phyloP scores from a whole-genome alignment of 2,113 vertebrate genomes.

The Chamaetylas fuelleborni region DNA sequence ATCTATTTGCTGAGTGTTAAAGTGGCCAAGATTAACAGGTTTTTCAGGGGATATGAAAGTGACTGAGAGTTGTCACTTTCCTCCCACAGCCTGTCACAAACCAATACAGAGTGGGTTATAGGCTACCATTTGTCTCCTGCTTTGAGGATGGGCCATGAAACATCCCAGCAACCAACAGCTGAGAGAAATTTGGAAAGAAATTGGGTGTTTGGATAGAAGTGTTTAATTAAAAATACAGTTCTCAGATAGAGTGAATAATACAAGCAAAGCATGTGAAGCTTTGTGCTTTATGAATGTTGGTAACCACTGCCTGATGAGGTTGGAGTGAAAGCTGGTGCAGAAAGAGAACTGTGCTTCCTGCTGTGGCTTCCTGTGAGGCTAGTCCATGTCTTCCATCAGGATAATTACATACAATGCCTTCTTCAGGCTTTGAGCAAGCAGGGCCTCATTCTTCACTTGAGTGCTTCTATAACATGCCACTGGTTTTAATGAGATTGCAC shows the following conservation, averaged over 20 bases:
- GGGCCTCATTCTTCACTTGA: neutral
- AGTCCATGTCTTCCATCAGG: neutral
- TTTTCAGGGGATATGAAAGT: neutral
- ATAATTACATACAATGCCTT: neutral
- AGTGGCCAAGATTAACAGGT: neutral
- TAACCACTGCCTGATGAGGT: neutral
- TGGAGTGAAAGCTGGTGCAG: neutral
- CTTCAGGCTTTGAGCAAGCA: neutral
- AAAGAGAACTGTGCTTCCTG: neutral
- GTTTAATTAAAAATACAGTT: neutral
- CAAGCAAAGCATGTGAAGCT: neutral
- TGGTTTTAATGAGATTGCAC: neutral
- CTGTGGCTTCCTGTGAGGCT: neutral
- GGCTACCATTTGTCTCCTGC: neutral
- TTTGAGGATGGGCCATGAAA: neutral
- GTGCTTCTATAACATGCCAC: neutral
- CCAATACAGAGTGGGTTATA: neutral
- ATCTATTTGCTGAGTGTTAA: neutral
- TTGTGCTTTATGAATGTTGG: neutral
- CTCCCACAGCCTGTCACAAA: neutral
- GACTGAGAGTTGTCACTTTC: neutral
- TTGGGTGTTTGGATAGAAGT: neutral
- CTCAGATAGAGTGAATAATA: neutral
- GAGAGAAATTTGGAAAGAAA: neutral
- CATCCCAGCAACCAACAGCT: neutral